Base-by-base conservation (phyloP, 1,140 invertebrate species). In the Sinella curviseta region DNA sequence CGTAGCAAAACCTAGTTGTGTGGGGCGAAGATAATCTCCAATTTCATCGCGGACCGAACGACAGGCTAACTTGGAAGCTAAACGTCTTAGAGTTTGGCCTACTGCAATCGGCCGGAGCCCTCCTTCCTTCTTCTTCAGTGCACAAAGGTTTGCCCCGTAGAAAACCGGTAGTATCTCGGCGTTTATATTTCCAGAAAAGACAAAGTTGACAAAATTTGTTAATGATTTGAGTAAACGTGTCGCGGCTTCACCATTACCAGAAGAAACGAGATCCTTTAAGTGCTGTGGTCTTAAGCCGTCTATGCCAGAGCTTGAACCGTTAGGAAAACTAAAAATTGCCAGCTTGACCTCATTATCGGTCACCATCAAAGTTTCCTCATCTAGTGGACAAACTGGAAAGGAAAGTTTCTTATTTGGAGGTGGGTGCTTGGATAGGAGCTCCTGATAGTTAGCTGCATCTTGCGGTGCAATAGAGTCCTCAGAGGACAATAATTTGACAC, bases 1-100 rank as follows among this genome's bases (percentile, higher is more conserved):
- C 17, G 55, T 76, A n/a, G 24, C 75, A 31, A 76, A 54, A 16
- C 75, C 75, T 1, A 76, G 75, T 76, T 76, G 75, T 1, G 24
- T 28, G 48, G 75, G 75, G 16, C 39, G 28, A n/a, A 76, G 39
- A 28, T 54, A 33, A 57, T 55, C 8, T 54, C 30, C 28, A 26
- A 55, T 24, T 16, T 24, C 30, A 16, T 76, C 48, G 8, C 35
- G 48, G 2, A 76, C 55, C 55, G 39, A 33, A 24, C 17, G 12
- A 30, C 75, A 76, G n/a, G 55, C 55, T n/a, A 76, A 30, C 24
- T 55, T 54, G 26, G 75, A 20, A 76, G 48, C 28, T 55, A 76
- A 20, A 54, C 75, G 24, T 55, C 75, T 48, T 14, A 54, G 28
- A 31, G 24, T 55, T 1, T 55, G 48, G 4, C 35, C 75, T 16